Conservation (phyloP, 2,113 vertebrate species). For the Lampris megalopsis region DNA sequence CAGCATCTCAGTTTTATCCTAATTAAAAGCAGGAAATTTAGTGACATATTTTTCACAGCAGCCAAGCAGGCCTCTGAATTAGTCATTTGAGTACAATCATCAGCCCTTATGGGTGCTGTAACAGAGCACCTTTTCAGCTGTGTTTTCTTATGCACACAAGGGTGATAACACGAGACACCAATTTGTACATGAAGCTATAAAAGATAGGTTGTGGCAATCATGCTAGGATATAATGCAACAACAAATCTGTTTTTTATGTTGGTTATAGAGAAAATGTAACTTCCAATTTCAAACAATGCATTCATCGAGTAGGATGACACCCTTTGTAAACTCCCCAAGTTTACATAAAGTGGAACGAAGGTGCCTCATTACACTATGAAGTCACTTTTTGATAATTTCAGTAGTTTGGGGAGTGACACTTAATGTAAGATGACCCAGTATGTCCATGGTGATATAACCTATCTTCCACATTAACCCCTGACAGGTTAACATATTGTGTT, state of each 20-base stretch:
- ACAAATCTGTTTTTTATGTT: background rate
- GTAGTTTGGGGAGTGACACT: no score
- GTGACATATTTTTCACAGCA: no score
- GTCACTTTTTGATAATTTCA: background rate
- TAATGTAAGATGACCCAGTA: no score
- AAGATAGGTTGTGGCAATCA: constrained; percentile 29
- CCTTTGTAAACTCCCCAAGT: constrained; percentile 7
- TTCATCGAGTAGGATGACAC: constrained; percentile 1
- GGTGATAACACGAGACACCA: constrained; percentile 8
- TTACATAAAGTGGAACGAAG: background rate
- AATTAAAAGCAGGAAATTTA: no score
- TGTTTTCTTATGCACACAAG: constrained; percentile 17
- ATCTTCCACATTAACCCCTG: no score
- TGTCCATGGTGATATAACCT: no score
- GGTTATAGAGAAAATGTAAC: no score
- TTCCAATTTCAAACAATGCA: no score
- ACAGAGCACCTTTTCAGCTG: background rate
- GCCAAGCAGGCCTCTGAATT: no score
- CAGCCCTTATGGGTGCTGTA: background rate
- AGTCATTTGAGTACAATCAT: no score
- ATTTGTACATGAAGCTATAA: constrained; percentile 51
- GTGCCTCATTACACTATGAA: constrained; percentile 3
- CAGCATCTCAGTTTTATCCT: no score
- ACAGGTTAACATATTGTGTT: no score
- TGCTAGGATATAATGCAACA: constrained; percentile 12